These are phyloP conservation scores for Propithecus perrieri DNA, from an alignment of 2,797 vertebrate species.

Conservation along the genomic window DNA sequence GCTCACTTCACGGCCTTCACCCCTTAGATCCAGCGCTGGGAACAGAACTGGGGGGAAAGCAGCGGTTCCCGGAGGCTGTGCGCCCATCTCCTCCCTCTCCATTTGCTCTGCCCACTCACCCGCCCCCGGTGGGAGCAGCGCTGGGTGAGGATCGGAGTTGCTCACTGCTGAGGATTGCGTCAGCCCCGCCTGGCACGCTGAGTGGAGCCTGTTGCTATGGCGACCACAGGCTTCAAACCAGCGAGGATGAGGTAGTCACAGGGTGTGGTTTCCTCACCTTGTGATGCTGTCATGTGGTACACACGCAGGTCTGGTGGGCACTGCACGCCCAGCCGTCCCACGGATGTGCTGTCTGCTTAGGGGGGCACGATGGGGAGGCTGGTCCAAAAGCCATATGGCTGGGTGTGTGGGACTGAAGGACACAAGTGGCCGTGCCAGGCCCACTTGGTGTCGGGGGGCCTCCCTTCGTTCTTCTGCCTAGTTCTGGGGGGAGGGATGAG, in stretches of 20 bases:
- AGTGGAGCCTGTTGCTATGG: constrained; percentile 83
- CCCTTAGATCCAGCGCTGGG: not conserved
- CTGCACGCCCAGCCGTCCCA: not conserved
- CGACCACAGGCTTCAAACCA: constrained; percentile 70
- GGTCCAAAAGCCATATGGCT: not conserved
- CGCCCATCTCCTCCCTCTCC: not conserved
- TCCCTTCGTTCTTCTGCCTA: not conserved
- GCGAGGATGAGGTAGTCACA: constrained; percentile 42
- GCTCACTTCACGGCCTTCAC: not conserved
- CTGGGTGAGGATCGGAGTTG: not conserved
- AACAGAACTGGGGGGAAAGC: not conserved
- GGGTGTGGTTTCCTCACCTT: constrained; percentile 52
- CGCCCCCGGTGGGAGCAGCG: constrained; percentile 27
- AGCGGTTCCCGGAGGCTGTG: not conserved
- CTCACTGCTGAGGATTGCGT: constrained; percentile 68
- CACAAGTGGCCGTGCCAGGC: not conserved
- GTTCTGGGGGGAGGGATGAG: not conserved
- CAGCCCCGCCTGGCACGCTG: constrained; percentile 74
- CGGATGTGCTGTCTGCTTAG: not conserved
- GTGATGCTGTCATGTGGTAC: not conserved
- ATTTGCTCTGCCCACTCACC: not conserved
- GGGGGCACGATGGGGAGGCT: not conserved
- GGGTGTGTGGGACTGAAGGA: not conserved
- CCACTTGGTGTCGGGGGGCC: not conserved
- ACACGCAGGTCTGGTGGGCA: not conserved